A percentile compares a stretch with the other conserved stretches of the same genome.
These are phyloP conservation scores for Acleris sparsana DNA, from an alignment of 2,888 invertebrate genomes.

Conservation along the genomic window DNA sequence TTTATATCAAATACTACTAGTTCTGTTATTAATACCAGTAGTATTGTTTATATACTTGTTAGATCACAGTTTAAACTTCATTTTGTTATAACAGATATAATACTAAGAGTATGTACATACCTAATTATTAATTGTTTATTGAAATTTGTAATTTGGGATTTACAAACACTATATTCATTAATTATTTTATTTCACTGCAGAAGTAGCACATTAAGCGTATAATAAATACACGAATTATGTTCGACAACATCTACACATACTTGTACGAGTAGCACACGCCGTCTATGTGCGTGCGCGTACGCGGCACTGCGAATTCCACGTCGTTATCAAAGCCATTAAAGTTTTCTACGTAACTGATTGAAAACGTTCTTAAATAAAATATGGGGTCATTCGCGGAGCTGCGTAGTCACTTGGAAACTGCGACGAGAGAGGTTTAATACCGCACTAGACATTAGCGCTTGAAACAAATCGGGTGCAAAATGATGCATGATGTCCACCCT, in stretches of 20 bases:
- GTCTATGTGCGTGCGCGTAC: constrained; percentile 5
- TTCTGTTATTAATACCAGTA: too few species aligned
- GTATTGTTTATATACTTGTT: too few species aligned
- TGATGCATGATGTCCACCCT: constrained; percentile 52
- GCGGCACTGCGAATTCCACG: constrained; percentile 31
- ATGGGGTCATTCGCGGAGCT: constrained; percentile 44
- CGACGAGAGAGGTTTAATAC: constrained; percentile 7
- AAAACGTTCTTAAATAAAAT: constrained; percentile 60
- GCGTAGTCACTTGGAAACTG: constrained; percentile 45
- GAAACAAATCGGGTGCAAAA: constrained; percentile 33
- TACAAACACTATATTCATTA: too few species aligned
- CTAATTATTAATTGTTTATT: too few species aligned
- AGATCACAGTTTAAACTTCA: too few species aligned
- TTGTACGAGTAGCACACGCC: background rate
- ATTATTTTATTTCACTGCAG: too few species aligned
- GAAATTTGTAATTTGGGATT: too few species aligned
- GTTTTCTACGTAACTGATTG: constrained; percentile 52
- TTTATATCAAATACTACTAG: too few species aligned
- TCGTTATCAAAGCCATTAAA: constrained; percentile 53
- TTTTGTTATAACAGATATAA: too few species aligned
- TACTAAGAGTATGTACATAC: too few species aligned
- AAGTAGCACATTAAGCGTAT: background rate
- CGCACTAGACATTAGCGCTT: background rate
- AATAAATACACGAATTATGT: background rate
- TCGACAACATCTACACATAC: background rate